Percentiles rank a stretch among this genome's conserved stretches.
Conservation (phyloP, 2,113 vertebrate species). For the Macroglossus sobrinus region DNA sequence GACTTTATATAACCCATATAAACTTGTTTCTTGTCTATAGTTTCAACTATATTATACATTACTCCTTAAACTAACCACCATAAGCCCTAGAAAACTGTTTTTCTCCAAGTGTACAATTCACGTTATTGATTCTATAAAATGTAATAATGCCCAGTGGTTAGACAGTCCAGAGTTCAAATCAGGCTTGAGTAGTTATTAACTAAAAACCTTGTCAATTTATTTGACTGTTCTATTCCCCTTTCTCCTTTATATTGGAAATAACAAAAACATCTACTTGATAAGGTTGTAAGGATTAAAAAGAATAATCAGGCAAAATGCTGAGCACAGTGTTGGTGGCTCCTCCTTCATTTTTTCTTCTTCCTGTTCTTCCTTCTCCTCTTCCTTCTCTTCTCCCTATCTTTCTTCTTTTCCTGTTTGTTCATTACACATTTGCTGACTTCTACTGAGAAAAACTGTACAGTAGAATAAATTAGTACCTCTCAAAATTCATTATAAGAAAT, state of each 20-base stretch:
- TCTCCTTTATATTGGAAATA: not conserved
- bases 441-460: not conserved
- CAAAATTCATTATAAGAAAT: not conserved
- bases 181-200: not conserved
- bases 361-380: not conserved
- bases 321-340: rapidly evolving
- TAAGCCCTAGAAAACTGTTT: not conserved
- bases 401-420: not conserved
- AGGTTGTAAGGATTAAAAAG: not conserved
- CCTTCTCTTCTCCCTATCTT: not conserved
- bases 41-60: not conserved
- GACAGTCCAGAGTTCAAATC: not conserved
- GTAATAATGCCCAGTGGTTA: rapidly evolving
- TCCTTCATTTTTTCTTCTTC: not conserved
- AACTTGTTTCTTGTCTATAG: not conserved
- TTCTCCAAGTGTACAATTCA: not conserved
- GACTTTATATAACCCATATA: not conserved
- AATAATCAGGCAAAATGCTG: not conserved
- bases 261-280: not conserved
- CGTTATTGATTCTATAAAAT: not conserved
- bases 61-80: not conserved
- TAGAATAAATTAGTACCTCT: not conserved
- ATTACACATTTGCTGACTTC: not conserved
- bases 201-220: not conserved
- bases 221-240: not conserved